Conservation (phyloP, 92 coral and sea anemone genomes). For the Bergia sp. region DNA sequence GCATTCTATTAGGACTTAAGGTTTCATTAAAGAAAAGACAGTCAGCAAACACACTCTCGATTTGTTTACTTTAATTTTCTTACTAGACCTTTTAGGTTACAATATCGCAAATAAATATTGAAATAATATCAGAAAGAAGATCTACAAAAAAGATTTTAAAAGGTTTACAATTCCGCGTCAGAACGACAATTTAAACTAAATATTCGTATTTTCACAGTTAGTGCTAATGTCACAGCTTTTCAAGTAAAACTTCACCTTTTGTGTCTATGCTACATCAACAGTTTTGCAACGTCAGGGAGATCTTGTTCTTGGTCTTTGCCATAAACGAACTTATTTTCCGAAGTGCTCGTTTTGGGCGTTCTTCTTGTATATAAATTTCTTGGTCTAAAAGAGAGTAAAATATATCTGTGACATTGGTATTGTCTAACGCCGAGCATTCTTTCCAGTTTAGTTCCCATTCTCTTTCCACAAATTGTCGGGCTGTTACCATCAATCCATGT, state of each 20-base stretch:
- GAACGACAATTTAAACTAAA: not conserved
- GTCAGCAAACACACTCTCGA: not conserved
- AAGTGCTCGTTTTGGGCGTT: not conserved
- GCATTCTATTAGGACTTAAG: not conserved
- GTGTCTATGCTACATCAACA: not conserved
- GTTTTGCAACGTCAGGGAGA: not conserved
- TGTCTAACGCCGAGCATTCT: constrained; percentile 64
- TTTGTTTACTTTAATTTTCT: not conserved
- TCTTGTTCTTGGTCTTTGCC: not conserved
- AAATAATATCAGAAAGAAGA: not conserved
- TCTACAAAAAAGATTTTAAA: not conserved
- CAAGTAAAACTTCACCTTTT: not conserved
- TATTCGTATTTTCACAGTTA: too few species aligned
- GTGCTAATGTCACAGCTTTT: too few species aligned
- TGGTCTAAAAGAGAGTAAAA: constrained; percentile 58
- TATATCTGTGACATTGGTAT: constrained; percentile 58
- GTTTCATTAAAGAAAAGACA: too few species aligned
- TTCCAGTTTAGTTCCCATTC: constrained; percentile 69
- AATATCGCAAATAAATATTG: not conserved
- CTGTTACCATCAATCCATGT: constrained; percentile 60
- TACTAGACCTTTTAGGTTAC: not conserved
- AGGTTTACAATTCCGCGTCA: not conserved
- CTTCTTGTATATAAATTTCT: not conserved
- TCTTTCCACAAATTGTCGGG: constrained; percentile 50
- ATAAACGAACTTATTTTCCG: not conserved